phyloP scores from a whole-genome alignment of 2,888 invertebrate species.

The Dusona sp. region DNA sequence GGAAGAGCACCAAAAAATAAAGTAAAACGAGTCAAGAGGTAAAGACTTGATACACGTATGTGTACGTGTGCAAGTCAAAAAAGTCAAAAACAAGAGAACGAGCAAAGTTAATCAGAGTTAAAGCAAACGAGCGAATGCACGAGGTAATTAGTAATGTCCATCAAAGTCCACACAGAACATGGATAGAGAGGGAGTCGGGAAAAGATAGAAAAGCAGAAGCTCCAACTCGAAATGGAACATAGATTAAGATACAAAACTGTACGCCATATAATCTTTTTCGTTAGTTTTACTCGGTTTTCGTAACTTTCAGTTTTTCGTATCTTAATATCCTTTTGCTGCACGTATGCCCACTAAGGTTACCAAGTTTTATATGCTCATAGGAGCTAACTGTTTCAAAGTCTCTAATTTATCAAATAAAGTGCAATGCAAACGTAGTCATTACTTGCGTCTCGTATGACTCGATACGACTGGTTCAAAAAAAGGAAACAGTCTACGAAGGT shows the following conservation, averaged over 20 bases:
- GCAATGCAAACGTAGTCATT: background rate
- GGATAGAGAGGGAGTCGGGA: slow-evolving; percentile 69
- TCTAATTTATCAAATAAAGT: background rate
- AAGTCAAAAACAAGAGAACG: slow-evolving; percentile 60
- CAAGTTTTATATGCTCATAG: background rate
- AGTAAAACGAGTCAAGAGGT: slow-evolving; percentile 35
- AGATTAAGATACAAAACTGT: slow-evolving; percentile 31
- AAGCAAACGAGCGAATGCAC: slow-evolving; percentile 78
- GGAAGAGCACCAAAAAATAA: slow-evolving; percentile 3
- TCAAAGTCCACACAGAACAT: slow-evolving; percentile 71
- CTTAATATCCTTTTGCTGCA: background rate
- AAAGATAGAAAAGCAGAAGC: slow-evolving; percentile 26
- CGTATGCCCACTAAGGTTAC: background rate
- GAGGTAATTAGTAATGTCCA: slow-evolving; percentile 79
- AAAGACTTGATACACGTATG: slow-evolving; percentile 39
- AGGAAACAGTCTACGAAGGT: too few relatives aligned
- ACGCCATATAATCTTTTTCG: slow-evolving; percentile 8
- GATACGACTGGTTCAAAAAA: too few relatives aligned
- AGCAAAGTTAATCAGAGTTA: slow-evolving; percentile 80
- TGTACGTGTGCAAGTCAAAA: slow-evolving; percentile 35
- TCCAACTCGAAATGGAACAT: slow-evolving; percentile 21
- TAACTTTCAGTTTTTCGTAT: background rate
- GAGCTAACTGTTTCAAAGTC: background rate
- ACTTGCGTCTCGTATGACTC: too few relatives aligned
- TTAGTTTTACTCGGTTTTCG: slow-evolving; percentile 9